Percentiles rank a stretch among this genome's conserved stretches.
Conservation (phyloP, 2,888 invertebrate species). For the Drosophila fulvimacula region DNA sequence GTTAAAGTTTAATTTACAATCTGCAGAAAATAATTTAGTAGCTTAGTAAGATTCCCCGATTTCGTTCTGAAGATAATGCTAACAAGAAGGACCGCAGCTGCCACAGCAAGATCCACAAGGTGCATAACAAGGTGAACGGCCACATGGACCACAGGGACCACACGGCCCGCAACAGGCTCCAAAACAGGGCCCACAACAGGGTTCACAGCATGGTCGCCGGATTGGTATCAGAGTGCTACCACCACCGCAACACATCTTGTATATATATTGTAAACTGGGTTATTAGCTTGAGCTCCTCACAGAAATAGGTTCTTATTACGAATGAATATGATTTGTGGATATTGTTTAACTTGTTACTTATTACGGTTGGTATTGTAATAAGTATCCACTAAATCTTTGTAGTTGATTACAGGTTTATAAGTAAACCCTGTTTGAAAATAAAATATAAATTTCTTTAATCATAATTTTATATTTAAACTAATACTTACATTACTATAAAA, state of each 20-base stretch:
- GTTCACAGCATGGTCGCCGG: constrained; percentile 19
- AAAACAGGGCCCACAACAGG: constrained; percentile 26
- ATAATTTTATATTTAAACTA: neutral
- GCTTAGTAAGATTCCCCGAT: neutral
- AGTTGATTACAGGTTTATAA: neutral
- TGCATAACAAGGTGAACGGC: constrained; percentile 9
- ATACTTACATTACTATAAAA: constrained; percentile 12
- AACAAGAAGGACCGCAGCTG: constrained; percentile 15
- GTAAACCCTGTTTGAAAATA: neutral
- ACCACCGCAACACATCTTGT: constrained; percentile 14
- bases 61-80: neutral
- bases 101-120: constrained; percentile 14
- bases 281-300: neutral
- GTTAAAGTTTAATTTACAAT: too few species aligned
- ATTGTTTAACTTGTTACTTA: neutral
- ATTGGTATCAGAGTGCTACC: constrained; percentile 13
- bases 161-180: constrained; percentile 14
- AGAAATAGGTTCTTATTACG: neutral
- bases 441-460: neutral
- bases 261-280: neutral
- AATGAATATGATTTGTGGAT: neutral
- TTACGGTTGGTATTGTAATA: neutral
- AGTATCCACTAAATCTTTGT: neutral
- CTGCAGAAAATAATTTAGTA: neutral
- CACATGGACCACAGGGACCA: constrained; percentile 15